Conservation (phyloP, 2,888 invertebrate genomes). For the Steinernema scapterisci region DNA sequence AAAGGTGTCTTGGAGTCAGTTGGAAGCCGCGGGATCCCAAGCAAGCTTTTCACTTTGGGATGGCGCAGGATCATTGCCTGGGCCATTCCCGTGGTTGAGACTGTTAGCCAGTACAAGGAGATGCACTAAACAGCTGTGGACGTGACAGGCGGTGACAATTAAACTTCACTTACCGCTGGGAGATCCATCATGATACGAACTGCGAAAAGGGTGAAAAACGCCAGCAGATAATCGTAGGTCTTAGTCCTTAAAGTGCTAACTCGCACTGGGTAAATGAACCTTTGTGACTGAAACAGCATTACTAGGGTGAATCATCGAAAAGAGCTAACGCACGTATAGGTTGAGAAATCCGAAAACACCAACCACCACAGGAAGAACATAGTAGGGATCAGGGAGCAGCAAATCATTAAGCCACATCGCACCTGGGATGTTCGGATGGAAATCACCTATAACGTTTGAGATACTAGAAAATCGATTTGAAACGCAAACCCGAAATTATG, state of each 20-base stretch:
- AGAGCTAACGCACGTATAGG: conserved; percentile 51
- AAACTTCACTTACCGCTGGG: conserved; percentile 53
- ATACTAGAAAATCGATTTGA: conserved; percentile 29
- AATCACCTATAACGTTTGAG: conserved; percentile 48
- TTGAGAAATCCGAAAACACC: conserved; percentile 61
- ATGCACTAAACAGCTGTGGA: conserved; percentile 52
- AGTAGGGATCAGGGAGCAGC: conserved; percentile 61
- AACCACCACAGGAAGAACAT: conserved; percentile 57
- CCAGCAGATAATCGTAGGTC: conserved; percentile 56
- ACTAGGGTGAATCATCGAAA: conserved; percentile 17
- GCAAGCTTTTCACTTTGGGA: conserved; percentile 52
- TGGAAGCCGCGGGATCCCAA: conserved; percentile 61
- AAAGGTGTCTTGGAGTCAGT: conserved; percentile 60
- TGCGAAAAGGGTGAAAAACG: conserved; percentile 56
- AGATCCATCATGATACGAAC: conserved; percentile 60
- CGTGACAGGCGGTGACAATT: conserved; percentile 30
- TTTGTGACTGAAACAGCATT: conserved; percentile 53
- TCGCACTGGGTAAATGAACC: conserved; percentile 58
- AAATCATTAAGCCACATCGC: conserved; percentile 58
- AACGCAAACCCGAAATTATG: conserved; percentile 42
- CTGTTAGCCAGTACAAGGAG: conserved; percentile 60
- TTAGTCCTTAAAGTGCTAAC: conserved; percentile 48
- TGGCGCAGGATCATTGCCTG: conserved; percentile 58
- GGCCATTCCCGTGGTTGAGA: conserved; percentile 56
- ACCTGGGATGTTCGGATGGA: conserved; percentile 55